Base-by-base conservation (phyloP, 30 jellyfish, hydroid and myxozoan genomes). In the Aurelia aurita region DNA sequence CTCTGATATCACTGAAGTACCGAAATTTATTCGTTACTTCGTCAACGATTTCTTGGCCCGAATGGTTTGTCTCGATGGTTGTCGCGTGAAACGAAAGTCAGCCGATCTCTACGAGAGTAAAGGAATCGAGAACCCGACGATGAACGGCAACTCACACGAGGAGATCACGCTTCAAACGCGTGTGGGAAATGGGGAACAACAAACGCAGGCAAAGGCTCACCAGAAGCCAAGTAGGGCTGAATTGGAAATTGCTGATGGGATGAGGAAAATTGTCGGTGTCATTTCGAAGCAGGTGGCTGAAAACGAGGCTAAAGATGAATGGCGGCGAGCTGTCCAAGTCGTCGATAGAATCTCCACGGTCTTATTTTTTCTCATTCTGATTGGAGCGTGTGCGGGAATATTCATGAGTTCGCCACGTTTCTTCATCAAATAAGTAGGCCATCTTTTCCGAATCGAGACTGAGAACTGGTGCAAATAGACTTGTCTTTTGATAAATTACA, bases 271-370 rank as follows among this genome's bases (percentile, higher is more conserved):
- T 22, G 89, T 74, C n/a, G 43, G 82, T 5, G 80, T 62, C 14
- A 86, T 86, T 4, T 26, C 39, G 45, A 67, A 75, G 78, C 46
- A 74, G 11, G 85, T 64, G 76, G 69, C 25, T 46, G 88, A 76
- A 86, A 85, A 46, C 28, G 95, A 86, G 19, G 82, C 73, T 26
- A 86, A 53, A 68, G 89, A 84, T 20, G 89, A 86, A 58, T 86
- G 95, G 95, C 49, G 95, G 39, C n/a, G 85, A 54, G 95, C 95
- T 2, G 82, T 76, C 16, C 81, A 74, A 65, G 89, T 86, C 35
- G 85, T 86, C 19, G 95, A 86, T 58, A 65, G 95, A n/a, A 4
- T 86, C 57, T 47, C 82, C 13, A 74, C 87, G 28, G 18, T 75
- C 8, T n/a, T 74, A 22, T 86, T 86, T 35, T 35, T 86, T 19